Conservation (phyloP, 2,888 invertebrate species). For the Macrophya alboannulata region DNA sequence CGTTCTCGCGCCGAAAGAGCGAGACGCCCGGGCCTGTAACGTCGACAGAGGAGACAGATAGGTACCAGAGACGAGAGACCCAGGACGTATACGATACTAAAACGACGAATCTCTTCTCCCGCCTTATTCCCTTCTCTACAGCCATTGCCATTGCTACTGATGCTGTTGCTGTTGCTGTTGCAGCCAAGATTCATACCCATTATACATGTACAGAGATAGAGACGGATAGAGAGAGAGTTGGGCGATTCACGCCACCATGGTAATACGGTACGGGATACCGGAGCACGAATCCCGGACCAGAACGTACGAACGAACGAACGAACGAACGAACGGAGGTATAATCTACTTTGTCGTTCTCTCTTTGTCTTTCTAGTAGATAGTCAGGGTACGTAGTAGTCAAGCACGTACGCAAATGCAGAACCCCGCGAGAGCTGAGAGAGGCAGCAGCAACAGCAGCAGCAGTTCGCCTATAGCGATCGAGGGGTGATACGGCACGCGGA, state of each 20-base stretch:
- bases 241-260: neutral
- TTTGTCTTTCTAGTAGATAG: neutral
- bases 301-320: neutral
- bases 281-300: constrained; percentile 11
- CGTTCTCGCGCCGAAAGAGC: constrained; percentile 74
- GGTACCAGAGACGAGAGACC: neutral
- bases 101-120: neutral
- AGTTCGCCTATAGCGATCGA: constrained; percentile 27
- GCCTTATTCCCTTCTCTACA: neutral
- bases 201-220: neutral
- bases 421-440: neutral
- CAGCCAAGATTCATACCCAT: neutral
- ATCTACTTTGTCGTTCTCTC: neutral
- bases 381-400: neutral
- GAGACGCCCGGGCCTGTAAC: constrained; percentile 60
- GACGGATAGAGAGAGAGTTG: neutral
- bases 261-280: neutral
- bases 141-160: neutral
- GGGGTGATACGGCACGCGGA: constrained; percentile 55
- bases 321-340: neutral
- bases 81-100: neutral
- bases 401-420: constrained; percentile 16
- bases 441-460: no score
- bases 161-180: neutral
- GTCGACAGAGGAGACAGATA: neutral